Evolutionary conservation across 2,113 vertebrate genomes (phyloP).

Genomic region (Oreamnos americanus): DNA sequence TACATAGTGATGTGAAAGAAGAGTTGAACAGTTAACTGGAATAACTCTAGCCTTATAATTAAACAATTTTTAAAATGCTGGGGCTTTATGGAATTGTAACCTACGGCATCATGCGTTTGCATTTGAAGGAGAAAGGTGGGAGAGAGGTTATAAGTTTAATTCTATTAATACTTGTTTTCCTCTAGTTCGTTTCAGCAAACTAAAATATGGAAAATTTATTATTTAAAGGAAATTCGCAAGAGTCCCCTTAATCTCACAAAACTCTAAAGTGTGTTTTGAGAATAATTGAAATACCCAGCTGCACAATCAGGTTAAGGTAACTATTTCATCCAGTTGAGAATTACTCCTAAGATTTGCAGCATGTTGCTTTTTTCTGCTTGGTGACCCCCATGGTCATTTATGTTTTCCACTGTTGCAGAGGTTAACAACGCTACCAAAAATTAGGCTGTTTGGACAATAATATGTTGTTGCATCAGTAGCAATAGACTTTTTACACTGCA

Average conservation of each 20-base stretch:
- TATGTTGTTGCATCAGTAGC: not conserved
- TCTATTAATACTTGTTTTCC: not conserved
- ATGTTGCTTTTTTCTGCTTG: not conserved
- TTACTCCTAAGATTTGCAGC: not conserved
- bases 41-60: not conserved
- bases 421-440: not conserved
- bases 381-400: not conserved
- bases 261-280: not conserved
- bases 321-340: not conserved
- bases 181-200: not conserved
- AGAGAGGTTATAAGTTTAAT: not conserved
- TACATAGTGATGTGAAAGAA: not conserved
- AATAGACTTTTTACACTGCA: not conserved
- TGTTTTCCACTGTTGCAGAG: not conserved
- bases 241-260: not conserved
- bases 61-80: not conserved
- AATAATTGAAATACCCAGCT: not conserved
- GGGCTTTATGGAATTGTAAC: not conserved
- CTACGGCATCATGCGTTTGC: not conserved
- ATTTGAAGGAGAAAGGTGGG: not conserved
- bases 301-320: not conserved
- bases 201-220: not conserved
- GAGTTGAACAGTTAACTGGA: not conserved
- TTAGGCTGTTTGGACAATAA: not conserved
- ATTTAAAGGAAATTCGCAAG: not conserved